These are phyloP conservation scores for Palaemon carinicauda DNA, from an alignment of 1,140 invertebrate genomes.

Conservation along the genomic window DNA sequence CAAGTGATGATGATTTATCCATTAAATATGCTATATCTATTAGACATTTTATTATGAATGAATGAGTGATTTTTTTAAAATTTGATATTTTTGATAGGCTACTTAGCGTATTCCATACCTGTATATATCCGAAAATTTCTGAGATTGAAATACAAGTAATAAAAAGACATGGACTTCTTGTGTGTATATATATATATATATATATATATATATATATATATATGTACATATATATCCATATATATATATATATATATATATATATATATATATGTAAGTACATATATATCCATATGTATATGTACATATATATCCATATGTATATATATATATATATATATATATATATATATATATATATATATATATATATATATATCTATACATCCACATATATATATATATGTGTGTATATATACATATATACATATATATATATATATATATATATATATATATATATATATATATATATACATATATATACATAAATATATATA, in stretches of 20 bases:
- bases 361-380: background rate
- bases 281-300: background rate
- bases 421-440: too few relatives aligned
- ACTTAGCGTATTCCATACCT: background rate
- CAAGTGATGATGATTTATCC: conserved; percentile 7
- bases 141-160: too few relatives aligned
- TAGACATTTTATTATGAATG: conserved; percentile 15
- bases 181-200: background rate
- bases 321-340: background rate
- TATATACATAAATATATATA: background rate
- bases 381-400: background rate
- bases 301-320: background rate
- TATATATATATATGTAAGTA: too few relatives aligned
- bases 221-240: background rate
- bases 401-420: background rate
- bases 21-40: background rate
- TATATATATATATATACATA: conserved; percentile 4
- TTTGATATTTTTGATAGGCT: too few relatives aligned
- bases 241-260: background rate
- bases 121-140: background rate
- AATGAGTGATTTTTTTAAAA: conserved; percentile 13
- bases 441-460: background rate
- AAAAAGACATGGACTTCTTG: background rate
- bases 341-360: background rate
- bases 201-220: background rate